phyloP scores from a whole-genome alignment of 2,113 vertebrate species.

The Nesoenas mayeri region DNA sequence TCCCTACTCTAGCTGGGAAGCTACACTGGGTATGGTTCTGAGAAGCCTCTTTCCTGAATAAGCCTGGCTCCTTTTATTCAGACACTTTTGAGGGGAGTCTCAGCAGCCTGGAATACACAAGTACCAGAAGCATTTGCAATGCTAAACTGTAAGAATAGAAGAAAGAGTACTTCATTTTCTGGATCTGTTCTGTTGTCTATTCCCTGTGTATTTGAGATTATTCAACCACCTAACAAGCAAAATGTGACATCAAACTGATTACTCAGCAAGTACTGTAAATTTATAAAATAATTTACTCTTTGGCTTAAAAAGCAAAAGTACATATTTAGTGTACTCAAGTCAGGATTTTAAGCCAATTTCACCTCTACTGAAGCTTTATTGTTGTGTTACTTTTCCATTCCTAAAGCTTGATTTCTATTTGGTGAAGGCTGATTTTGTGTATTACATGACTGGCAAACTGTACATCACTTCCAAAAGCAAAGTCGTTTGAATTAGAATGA shows the following conservation, averaged over 20 bases:
- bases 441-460: neutral
- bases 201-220: neutral
- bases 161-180: neutral
- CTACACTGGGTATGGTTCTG: neutral
- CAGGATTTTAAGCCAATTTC: neutral
- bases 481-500: slow-evolving; percentile 16
- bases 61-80: neutral
- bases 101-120: slow-evolving; percentile 9
- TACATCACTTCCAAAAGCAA: neutral
- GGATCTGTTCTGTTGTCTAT: neutral
- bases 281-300: neutral
- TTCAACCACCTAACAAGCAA: neutral
- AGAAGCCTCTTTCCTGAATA: neutral
- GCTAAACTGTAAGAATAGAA: neutral
- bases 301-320: neutral
- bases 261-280: neutral
- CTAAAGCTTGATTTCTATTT: neutral
- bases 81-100: neutral
- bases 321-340: neutral
- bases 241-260: neutral
- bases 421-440: neutral
- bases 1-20: neutral
- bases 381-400: neutral
- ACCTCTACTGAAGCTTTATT: neutral
- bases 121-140: neutral